phyloP scores from a whole-genome alignment of 2,888 invertebrate species.

The Amblyjoppa proteus region DNA sequence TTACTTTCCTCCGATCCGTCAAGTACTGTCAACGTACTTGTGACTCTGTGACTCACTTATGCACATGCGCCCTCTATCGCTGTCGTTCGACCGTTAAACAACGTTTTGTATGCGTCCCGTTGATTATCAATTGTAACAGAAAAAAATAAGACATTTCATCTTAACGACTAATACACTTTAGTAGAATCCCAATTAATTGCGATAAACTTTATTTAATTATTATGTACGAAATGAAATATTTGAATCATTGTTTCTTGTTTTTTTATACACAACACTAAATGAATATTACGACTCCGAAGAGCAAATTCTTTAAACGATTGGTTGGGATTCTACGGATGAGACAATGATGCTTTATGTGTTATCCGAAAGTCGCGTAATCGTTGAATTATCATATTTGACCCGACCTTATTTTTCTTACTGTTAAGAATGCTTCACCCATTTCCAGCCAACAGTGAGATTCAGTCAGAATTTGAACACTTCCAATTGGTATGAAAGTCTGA shows the following conservation, averaged over 20 bases:
- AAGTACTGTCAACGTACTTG: conserved; percentile 25
- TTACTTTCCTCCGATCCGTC: conserved; percentile 32
- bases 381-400: not conserved
- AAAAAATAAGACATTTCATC: conserved; percentile 15
- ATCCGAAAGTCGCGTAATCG: conserved; percentile 24
- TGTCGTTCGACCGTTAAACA: conserved; percentile 55
- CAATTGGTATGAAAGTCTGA: too few species aligned
- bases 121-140: conserved; percentile 22
- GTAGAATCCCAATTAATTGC: conserved; percentile 19
- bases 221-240: not conserved
- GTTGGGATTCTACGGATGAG: conserved; percentile 54
- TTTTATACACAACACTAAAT: not conserved
- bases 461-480: too few species aligned
- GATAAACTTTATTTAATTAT: not conserved
- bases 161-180: conserved; percentile 8
- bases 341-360: conserved; percentile 66
- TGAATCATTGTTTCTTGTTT: not conserved
- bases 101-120: conserved; percentile 34
- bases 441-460: too few species aligned
- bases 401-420: not conserved
- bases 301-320: not conserved
- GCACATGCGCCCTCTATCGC: conserved; percentile 40
- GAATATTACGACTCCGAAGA: not conserved
- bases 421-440: not conserved
- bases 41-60: conserved; percentile 15